Evolutionary conservation across 64 coral and sea anemone species (phyloP), one percentile per base, ranked within the genome.

Genomic region (Pocillopora verrucosa): DNA sequence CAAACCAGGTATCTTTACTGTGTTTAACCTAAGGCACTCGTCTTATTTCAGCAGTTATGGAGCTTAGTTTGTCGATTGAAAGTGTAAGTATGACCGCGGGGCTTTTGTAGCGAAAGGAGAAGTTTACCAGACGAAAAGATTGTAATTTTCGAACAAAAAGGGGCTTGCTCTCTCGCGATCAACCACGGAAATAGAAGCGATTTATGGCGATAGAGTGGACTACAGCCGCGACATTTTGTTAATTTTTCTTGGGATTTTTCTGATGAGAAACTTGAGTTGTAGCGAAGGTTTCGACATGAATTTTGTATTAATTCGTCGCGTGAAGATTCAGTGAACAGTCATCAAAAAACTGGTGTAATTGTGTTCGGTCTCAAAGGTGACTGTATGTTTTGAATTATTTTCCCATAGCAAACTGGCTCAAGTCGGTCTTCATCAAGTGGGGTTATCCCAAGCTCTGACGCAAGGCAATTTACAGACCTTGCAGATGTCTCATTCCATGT

Each of bases 1-100:
- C 84, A 85, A 96, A 96, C 91, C 91, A 96, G 95, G 95, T 96
- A 96, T 87, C 87, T 80, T 96, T 87, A 82, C 61, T 96, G 94
- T 92, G 87, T 89, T 96, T 78, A 89, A 86, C 75, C 72, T 96
- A 89, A 78, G 58, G 77, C 17, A 88, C 89, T 76, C 81, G 76
- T 93, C 78, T 86, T 93, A 51, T 96, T 93, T 93, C 65, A 89
- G 76, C 79, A 56, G 87, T 65, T 70, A 96, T 96, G 94, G 94
- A 89, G 35, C 94, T 85, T 30, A 76, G 25, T 24, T 89, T 89
- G 72, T 11, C 87, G 74, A 45, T 60, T 36, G 61, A 72, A 26
- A 63, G 77, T 60, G 95, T 96, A 96, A 96, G 95, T 96, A 96
- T 93, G 34, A 82, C 75, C 67, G 60, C 80, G 41, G 72, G 16